Conservation (phyloP, 1,140 invertebrate species). For the Rhyacophila brunnea region DNA sequence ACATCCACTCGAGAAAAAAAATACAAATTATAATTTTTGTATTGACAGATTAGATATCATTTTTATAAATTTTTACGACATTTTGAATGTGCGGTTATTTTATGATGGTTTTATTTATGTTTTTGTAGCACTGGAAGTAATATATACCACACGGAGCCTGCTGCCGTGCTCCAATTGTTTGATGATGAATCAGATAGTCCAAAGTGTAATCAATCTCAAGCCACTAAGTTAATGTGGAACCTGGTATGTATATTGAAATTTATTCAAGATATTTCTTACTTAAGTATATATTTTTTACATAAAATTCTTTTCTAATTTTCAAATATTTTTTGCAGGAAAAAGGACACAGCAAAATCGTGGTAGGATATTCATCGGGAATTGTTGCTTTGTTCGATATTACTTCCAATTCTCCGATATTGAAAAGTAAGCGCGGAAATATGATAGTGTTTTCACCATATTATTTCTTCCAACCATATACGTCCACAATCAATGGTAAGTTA, state of each 20-base stretch:
- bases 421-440: slow-evolving; percentile 40
- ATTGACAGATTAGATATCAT: too few species aligned
- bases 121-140: slow-evolving; percentile 8
- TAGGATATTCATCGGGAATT: slow-evolving; percentile 64
- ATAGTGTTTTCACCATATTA: slow-evolving; percentile 46
- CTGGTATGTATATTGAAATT: slow-evolving; percentile 4
- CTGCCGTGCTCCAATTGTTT: slow-evolving; percentile 5
- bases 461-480: slow-evolving; percentile 39
- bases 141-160: slow-evolving; percentile 10
- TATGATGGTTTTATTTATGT: neutral
- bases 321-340: slow-evolving; percentile 41
- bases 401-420: slow-evolving; percentile 53
- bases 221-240: slow-evolving; percentile 10
- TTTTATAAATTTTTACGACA: too few species aligned
- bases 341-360: slow-evolving; percentile 55
- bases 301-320: too few species aligned
- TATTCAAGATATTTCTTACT: too few species aligned
- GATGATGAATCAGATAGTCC: neutral
- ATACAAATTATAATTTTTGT: too few species aligned
- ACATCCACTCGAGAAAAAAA: too few species aligned
- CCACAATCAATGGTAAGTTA: slow-evolving; percentile 41
- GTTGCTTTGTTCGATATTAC: slow-evolving; percentile 60
- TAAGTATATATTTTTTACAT: too few species aligned
- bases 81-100: too few species aligned
- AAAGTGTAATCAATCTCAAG: slow-evolving; percentile 1